phyloP scores from a whole-genome alignment of 2,888 invertebrate genomes.

The Spodoptera littoralis region DNA sequence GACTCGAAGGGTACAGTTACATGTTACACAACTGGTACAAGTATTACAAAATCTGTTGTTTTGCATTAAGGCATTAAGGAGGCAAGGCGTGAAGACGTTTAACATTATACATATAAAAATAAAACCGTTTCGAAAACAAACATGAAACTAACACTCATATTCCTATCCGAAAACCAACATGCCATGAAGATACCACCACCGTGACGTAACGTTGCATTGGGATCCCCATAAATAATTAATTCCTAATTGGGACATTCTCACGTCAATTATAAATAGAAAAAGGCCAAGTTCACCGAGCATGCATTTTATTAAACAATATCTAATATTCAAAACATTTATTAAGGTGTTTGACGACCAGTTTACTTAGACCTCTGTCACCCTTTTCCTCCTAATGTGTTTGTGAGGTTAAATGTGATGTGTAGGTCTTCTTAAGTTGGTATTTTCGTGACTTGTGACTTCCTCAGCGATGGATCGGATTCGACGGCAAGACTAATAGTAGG shows the following conservation, averaged over 20 bases:
- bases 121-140: too few relatives aligned
- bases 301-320: slow-evolving; percentile 55
- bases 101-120: too few relatives aligned
- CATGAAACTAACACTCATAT: slow-evolving; percentile 10
- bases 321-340: slow-evolving; percentile 54
- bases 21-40: too few relatives aligned
- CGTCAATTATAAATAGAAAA: slow-evolving; percentile 59
- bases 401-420: slow-evolving; percentile 28
- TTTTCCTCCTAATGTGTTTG: slow-evolving; percentile 20
- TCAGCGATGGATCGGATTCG: slow-evolving; percentile 58
- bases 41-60: too few relatives aligned
- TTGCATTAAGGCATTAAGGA: too few relatives aligned
- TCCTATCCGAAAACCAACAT: slow-evolving; percentile 25
- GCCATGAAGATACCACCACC: slow-evolving; percentile 29
- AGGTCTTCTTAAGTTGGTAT: slow-evolving; percentile 49
- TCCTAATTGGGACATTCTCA: slow-evolving; percentile 59
- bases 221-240: slow-evolving; percentile 42
- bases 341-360: slow-evolving; percentile 42
- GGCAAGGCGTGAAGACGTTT: too few relatives aligned
- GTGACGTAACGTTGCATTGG: slow-evolving; percentile 26
- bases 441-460: slow-evolving; percentile 61
- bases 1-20: too few relatives aligned
- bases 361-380: slow-evolving; percentile 34
- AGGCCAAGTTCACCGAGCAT: slow-evolving; percentile 47
- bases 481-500: slow-evolving; percentile 54